A percentile compares a stretch with the other conserved stretches of the same genome.
Evolutionary conservation across 2,797 vertebrate genomes (phyloP).

Genomic region (Pipistrellus nathusii): DNA sequence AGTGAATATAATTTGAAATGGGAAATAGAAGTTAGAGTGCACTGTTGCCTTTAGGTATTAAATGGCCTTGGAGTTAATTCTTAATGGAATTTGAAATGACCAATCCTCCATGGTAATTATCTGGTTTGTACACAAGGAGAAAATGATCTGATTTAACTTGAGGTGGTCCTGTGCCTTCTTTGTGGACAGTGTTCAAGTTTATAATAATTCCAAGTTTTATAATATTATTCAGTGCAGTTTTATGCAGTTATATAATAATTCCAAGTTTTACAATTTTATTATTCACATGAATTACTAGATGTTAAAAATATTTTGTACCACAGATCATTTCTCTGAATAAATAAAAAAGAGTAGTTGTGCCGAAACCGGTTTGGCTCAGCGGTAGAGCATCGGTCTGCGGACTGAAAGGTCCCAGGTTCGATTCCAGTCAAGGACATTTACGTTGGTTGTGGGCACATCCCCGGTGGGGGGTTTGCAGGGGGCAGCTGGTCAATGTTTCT

Average conservation of each 20-base stretch:
- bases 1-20: conserved; percentile 19
- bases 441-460: too few relatives aligned
- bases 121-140: conserved; percentile 18
- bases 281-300: not conserved
- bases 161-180: conserved; percentile 37
- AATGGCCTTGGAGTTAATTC: not conserved
- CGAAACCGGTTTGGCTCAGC: too few relatives aligned
- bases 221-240: not conserved
- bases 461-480: too few relatives aligned
- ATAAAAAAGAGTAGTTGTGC: not conserved
- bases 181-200: not conserved
- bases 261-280: not conserved
- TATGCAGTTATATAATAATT: conserved; percentile 38
- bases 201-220: not conserved
- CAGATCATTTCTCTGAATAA: conserved; percentile 38
- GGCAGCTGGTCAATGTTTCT: too few relatives aligned
- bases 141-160: not conserved
- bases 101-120: not conserved
- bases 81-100: not conserved
- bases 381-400: too few relatives aligned
- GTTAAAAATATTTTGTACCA: not conserved
- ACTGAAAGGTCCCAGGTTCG: too few relatives aligned
- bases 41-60: not conserved
- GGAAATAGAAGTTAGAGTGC: not conserved
- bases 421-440: too few relatives aligned